phyloP scores from a whole-genome alignment of 92 coral and sea anemone species.

The Zoanthus gigantus region DNA sequence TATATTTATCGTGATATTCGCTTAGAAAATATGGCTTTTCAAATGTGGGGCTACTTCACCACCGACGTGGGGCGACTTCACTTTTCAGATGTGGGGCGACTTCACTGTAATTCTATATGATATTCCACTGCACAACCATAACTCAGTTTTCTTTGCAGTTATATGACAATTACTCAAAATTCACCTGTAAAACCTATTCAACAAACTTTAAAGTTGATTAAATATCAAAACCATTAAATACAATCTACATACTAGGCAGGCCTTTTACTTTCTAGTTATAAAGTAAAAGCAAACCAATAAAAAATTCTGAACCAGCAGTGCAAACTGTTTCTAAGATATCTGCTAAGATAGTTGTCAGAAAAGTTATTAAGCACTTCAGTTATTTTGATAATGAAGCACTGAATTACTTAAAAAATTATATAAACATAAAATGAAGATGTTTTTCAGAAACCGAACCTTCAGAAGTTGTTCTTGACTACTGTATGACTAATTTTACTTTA shows the following conservation, averaged over 20 bases:
- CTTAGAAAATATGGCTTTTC: too few relatives aligned
- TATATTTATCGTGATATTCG: too few relatives aligned
- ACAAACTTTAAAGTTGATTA: background rate
- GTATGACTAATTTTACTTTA: slow-evolving; percentile 1
- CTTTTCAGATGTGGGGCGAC: too few relatives aligned
- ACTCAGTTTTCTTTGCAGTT: background rate
- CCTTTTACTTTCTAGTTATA: background rate
- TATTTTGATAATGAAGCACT: too few relatives aligned
- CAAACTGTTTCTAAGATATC: background rate
- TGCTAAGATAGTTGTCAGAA: background rate
- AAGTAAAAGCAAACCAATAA: background rate
- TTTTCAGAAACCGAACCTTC: background rate
- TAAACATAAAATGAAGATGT: background rate
- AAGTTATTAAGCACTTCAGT: too few relatives aligned
- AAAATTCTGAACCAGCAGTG: background rate
- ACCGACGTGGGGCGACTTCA: too few relatives aligned
- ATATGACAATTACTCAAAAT: background rate
- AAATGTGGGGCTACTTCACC: too few relatives aligned
- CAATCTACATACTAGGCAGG: background rate
- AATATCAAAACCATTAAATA: background rate
- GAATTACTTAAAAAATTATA: too few relatives aligned
- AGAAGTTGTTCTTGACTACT: background rate
- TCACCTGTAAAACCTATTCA: background rate
- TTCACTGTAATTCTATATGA: background rate
- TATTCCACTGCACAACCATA: background rate